phyloP scores from a whole-genome alignment of 2,113 vertebrate genomes.

The Callochromis pleurospilus region DNA sequence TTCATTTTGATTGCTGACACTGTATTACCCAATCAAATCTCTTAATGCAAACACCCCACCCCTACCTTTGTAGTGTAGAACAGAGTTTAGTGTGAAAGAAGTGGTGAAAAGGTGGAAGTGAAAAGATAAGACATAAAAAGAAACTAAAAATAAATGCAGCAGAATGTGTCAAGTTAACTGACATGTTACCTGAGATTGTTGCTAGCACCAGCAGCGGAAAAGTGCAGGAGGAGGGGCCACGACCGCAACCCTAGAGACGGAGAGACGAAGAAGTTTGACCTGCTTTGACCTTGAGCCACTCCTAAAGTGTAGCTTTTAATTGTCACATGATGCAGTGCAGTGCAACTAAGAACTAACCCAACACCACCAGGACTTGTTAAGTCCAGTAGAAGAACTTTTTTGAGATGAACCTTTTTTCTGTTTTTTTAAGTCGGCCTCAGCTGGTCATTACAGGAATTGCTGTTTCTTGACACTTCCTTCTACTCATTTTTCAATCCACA shows the following conservation, averaged over 20 bases:
- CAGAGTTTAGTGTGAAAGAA: neutral
- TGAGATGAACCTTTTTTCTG: neutral
- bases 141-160: neutral
- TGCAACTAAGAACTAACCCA: neutral
- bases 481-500: neutral
- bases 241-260: fast-evolving
- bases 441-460: neutral
- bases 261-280: neutral
- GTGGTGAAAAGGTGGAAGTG: neutral
- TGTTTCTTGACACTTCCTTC: neutral
- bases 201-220: neutral
- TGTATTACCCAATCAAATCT: neutral
- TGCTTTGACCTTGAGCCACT: neutral
- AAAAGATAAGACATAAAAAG: neutral
- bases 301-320: neutral
- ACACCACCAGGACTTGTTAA: neutral
- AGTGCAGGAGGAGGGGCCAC: fast-evolving
- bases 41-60: neutral
- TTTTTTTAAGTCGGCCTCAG: neutral
- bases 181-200: neutral
- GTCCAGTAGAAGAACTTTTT: neutral
- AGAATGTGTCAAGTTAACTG: neutral
- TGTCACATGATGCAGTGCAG: neutral
- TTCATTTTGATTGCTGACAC: neutral
- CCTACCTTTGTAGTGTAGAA: neutral